A percentile compares a stretch with the other conserved stretches of the same genome.
Evolutionary conservation across 1,140 invertebrate genomes (phyloP).

Genomic region (Gyrodactylus salaris): DNA sequence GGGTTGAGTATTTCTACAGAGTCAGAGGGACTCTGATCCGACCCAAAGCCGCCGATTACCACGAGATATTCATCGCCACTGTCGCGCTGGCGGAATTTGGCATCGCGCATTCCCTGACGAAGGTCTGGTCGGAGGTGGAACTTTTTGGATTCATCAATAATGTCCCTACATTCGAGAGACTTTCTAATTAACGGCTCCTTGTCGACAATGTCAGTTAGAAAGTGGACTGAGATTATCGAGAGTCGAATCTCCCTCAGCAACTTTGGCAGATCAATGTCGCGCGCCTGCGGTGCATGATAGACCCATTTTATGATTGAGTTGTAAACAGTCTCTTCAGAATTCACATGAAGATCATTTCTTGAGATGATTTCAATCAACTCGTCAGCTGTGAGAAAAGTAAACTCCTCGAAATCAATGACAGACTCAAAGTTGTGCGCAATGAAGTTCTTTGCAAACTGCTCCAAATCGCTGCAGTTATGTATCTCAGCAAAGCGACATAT

Average conservation of each 20-base stretch:
- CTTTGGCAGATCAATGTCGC: slow-evolving; percentile 5
- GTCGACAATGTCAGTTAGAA: slow-evolving; percentile 15
- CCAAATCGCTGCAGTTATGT: slow-evolving; percentile 13
- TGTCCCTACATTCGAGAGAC: slow-evolving; percentile 14
- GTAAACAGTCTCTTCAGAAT: slow-evolving; percentile 24
- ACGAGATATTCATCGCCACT: slow-evolving; percentile 12
- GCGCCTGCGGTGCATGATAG: slow-evolving; percentile 1
- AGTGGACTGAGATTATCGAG: slow-evolving; percentile 13
- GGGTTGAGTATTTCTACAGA: slow-evolving; percentile 16
- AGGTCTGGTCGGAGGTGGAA: slow-evolving; percentile 16
- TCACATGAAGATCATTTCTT: slow-evolving; percentile 17
- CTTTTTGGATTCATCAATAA: slow-evolving; percentile 16
- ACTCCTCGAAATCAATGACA: slow-evolving; percentile 15
- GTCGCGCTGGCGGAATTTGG: slow-evolving; percentile 12
- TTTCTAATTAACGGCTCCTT: slow-evolving; percentile 13
- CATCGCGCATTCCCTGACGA: slow-evolving; percentile 12
- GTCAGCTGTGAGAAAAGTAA: slow-evolving; percentile 13
- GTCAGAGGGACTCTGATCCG: slow-evolving; percentile 15
- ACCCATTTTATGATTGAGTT: slow-evolving; percentile 9
- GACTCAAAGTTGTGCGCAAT: slow-evolving; percentile 15
- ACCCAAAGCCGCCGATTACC: slow-evolving; percentile 16
- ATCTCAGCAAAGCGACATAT: slow-evolving; percentile 21
- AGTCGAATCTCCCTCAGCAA: slow-evolving; percentile 7
- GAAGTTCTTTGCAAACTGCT: slow-evolving; percentile 13
- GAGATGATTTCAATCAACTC: slow-evolving; percentile 15